These are phyloP conservation scores for Lichenostomus cassidix DNA, from an alignment of 2,113 vertebrate species.

Conservation along the genomic window DNA sequence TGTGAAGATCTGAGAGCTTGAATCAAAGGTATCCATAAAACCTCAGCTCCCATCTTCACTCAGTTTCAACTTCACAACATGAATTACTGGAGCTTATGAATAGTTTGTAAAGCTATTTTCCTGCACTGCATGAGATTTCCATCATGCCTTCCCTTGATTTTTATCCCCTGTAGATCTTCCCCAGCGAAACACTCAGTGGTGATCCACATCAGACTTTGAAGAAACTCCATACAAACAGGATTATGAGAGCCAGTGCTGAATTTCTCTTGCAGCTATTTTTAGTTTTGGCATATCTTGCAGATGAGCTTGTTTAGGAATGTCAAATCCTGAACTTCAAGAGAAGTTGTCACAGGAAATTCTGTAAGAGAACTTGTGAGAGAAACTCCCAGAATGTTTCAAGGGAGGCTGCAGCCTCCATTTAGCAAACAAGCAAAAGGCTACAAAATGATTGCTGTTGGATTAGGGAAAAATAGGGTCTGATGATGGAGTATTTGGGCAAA, in stretches of 20 bases:
- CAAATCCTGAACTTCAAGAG: not conserved
- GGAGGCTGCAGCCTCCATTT: not conserved
- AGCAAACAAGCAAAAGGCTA: not conserved
- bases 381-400: not conserved
- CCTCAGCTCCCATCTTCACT: not conserved
- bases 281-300: not conserved
- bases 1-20: not conserved
- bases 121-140: not conserved
- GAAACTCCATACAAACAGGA: not conserved
- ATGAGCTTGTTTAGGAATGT: not conserved
- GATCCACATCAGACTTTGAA: not conserved
- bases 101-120: not conserved
- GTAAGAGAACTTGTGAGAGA: not conserved
- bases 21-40: not conserved
- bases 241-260: not conserved
- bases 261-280: not conserved
- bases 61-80: not conserved
- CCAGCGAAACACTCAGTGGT: not conserved
- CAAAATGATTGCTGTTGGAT: not conserved
- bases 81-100: not conserved
- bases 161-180: not conserved
- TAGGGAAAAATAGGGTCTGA: not conserved
- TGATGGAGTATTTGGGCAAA: not conserved
- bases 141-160: not conserved
- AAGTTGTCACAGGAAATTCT: not conserved